phyloP scores from a whole-genome alignment of 2,797 vertebrate genomes.

The Paedocypris micromegethes region DNA sequence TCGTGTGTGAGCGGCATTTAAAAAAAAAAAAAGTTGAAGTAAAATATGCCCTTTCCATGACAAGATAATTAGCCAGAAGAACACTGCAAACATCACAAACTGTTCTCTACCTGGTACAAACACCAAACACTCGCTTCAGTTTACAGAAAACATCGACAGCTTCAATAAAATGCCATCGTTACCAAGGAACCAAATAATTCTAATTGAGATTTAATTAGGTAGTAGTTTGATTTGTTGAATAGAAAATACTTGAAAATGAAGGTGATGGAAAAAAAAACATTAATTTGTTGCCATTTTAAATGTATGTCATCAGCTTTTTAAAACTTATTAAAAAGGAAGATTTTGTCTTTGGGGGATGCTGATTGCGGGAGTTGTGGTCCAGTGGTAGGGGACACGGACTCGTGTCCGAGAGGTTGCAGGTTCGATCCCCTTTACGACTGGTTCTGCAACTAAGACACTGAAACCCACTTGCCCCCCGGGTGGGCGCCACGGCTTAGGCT shows the following conservation, averaged over 20 bases:
- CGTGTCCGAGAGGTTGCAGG: no score
- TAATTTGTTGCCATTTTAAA: no score
- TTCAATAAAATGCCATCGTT: constrained; percentile 1
- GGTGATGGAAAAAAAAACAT: no score
- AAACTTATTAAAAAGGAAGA: no score
- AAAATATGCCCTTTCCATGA: constrained; percentile 31
- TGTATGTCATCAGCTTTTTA: no score
- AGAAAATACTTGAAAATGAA: neutral
- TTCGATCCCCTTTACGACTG: no score
- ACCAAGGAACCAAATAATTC: neutral
- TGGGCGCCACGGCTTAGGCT: no score
- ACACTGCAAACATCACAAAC: constrained; percentile 1
- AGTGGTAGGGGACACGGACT: no score
- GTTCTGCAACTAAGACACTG: no score
- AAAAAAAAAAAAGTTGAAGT: neutral
- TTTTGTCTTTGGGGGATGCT: no score
- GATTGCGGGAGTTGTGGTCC: no score
- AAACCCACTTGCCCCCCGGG: no score
- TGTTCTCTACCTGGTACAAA: constrained; percentile 50
- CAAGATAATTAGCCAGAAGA: constrained; percentile 33
- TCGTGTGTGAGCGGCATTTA: constrained; percentile 1
- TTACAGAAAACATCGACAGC: neutral
- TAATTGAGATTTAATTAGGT: neutral
- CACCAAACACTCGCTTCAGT: constrained; percentile 11
- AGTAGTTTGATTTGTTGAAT: neutral